These are phyloP conservation scores for Phortica okadai DNA, from an alignment of 2,888 invertebrate species.

Conservation along the genomic window DNA sequence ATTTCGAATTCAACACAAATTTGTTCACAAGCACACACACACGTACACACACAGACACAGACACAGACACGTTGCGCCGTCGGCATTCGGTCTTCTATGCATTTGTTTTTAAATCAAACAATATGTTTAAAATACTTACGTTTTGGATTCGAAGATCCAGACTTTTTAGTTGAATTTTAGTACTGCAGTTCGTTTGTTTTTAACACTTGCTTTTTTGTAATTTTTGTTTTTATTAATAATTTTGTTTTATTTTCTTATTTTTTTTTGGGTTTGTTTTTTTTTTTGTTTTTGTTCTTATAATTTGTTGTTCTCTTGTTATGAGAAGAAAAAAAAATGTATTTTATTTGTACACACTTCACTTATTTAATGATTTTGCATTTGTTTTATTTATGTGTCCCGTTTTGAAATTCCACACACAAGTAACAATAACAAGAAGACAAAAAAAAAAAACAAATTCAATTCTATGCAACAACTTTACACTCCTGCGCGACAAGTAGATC, in stretches of 20 bases:
- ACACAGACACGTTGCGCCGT: too few species aligned
- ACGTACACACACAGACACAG: neutral
- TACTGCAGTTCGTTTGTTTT: too few species aligned
- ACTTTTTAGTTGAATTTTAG: too few species aligned
- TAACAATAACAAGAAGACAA: neutral
- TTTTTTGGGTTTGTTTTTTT: slow-evolving; percentile 1
- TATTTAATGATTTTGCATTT: neutral
- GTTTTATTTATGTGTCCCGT: slow-evolving; percentile 1
- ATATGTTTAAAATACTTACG: too few species aligned
- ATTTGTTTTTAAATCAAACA: too few species aligned
- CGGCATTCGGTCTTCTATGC: too few species aligned
- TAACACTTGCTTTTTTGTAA: too few species aligned
- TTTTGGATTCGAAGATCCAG: too few species aligned
- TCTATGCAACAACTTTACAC: slow-evolving; percentile 19
- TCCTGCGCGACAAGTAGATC: slow-evolving; percentile 49
- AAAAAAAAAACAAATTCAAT: slow-evolving; percentile 12
- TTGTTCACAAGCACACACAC: neutral
- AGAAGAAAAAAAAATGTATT: too few species aligned
- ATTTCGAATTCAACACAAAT: too few species aligned
- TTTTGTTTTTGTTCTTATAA: slow-evolving; percentile 46
- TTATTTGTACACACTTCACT: too few species aligned
- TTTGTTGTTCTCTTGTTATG: too few species aligned
- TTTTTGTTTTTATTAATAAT: neutral
- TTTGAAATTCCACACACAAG: neutral
- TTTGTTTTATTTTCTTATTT: neutral